Conservation (phyloP, 1,140 invertebrate species). For the Asbolus verrucosus region DNA sequence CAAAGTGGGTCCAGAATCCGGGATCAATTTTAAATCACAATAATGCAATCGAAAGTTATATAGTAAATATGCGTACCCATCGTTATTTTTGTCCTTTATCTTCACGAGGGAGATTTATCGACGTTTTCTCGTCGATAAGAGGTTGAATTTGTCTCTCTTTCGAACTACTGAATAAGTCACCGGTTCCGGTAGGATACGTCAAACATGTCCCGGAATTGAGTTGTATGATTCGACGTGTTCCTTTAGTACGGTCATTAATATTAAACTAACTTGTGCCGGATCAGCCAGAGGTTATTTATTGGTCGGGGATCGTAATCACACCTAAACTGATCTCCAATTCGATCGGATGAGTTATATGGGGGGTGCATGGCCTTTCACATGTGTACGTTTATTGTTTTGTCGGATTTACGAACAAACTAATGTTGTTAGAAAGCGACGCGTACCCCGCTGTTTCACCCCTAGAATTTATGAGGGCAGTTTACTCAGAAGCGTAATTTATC, state of each 20-base stretch:
- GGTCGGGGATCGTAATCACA: too few species aligned
- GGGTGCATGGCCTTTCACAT: slow-evolving; percentile 1
- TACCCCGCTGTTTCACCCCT: background rate
- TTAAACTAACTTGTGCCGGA: background rate
- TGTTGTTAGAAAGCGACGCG: background rate
- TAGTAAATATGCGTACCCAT: slow-evolving; percentile 2
- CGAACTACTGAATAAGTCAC: background rate
- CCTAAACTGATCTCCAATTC: background rate
- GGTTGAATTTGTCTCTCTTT: background rate
- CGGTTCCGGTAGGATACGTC: background rate
- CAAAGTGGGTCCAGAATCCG: background rate
- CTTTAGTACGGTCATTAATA: slow-evolving; percentile 10
- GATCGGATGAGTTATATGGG: slow-evolving; percentile 29
- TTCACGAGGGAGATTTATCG: background rate
- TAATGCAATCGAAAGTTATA: background rate
- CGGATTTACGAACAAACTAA: background rate
- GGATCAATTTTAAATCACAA: background rate
- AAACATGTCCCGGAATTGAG: background rate
- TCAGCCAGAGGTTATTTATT: too few species aligned
- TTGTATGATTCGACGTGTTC: too few species aligned
- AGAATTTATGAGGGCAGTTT: slow-evolving; percentile 9
- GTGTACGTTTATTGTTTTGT: background rate
- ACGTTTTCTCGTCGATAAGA: background rate
- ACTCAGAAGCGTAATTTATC: slow-evolving; percentile 27
- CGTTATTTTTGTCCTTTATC: background rate